Evolutionary conservation across 2,113 vertebrate species (phyloP), one percentile per base, ranked within the genome.

Genomic region (Alexandromys fortis): DNA sequence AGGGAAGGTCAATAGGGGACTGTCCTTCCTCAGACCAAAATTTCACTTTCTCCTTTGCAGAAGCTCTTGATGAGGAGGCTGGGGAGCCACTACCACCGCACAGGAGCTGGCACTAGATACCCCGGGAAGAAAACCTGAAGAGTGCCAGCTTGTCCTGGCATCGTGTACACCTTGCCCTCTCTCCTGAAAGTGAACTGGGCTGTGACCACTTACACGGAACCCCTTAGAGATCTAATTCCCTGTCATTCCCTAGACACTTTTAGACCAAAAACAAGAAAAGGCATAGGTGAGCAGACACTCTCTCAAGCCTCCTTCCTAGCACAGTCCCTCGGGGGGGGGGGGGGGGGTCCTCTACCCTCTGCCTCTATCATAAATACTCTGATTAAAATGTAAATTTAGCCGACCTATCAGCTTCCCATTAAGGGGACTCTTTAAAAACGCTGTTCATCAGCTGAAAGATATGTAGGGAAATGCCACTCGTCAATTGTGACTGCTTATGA

Each of bases 351-450:
- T 94, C 97, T 98, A 91, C 95, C 97, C 97, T 97, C 92, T 97
- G 96, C 95, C 96, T 98, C 97, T 87, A 97, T 98, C 98, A 98
- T 99, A 99, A 99, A 99, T 98, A 98, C 98, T 98, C 99, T 99
- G 99, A 99, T 99, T 99, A 99, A 99, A 99, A 99, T 99, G 99
- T 99, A 99, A 99, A 99, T 99, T 99, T 98, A 98, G 98, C 98
- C 98, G 98, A 98, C 99, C 99, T 99, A 99, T 99, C 99, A 99
- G 99, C 98, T 98, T 99, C 99, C 99, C 99, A 99, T 99, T 99
- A 99, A 99, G 98, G 98, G 97, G 97, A 98, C 98, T 99, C 99
- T 99, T 99, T 99, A 99, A 99, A 99, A 99, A 99, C 98, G 99
- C 98, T 99, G 99, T 99, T 99, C 99, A 99, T 99, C 99, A 99